Evolutionary conservation across 2,113 vertebrate species (phyloP).

Genomic region (Oenanthe oenanthe): DNA sequence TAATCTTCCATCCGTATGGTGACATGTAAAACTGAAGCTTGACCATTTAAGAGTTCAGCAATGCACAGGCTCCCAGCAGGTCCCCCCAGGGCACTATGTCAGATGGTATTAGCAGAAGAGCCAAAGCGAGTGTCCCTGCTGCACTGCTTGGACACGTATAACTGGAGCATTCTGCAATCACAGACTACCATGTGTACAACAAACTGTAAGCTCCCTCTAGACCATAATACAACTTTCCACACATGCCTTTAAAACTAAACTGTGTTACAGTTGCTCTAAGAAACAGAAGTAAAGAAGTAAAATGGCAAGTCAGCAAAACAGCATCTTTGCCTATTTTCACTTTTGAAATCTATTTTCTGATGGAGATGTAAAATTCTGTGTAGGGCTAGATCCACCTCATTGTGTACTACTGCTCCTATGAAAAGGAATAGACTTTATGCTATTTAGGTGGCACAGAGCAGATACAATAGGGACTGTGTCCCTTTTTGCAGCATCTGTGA

Average conservation of each 20-base stretch:
- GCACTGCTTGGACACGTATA: neutral
- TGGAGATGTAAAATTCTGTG: neutral
- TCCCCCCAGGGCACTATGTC: slow-evolving; percentile 9
- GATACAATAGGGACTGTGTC: neutral
- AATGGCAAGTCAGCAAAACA: neutral
- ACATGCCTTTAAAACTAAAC: neutral
- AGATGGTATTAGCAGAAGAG: slow-evolving; percentile 14
- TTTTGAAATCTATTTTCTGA: neutral
- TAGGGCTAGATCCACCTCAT: neutral
- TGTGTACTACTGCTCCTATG: neutral
- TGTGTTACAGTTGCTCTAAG: neutral
- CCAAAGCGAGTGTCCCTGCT: neutral
- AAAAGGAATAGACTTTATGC: neutral
- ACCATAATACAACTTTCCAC: neutral
- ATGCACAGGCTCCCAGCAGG: neutral
- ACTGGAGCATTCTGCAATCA: neutral
- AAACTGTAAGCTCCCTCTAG: neutral
- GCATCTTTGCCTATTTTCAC: neutral
- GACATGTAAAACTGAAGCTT: slow-evolving; percentile 33
- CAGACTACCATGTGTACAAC: neutral
- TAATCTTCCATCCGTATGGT: neutral
- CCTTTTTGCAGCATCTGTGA: neutral
- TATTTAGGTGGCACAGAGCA: neutral
- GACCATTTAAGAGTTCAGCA: slow-evolving; percentile 19
- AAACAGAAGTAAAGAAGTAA: neutral